Base-by-base conservation (phyloP, 2,888 invertebrate species). In the Heliconius cydno region DNA sequence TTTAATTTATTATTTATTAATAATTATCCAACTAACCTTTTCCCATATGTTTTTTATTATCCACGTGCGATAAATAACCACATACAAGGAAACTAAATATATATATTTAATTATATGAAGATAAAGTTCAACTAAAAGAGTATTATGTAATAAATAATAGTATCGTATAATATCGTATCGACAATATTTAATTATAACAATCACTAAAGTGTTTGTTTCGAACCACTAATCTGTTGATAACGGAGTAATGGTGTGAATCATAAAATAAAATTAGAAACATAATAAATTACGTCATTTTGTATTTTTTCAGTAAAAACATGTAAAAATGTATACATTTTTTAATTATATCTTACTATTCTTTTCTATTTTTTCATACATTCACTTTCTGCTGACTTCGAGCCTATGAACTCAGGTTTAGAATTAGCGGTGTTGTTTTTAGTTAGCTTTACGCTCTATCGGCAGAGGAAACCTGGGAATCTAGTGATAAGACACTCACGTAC, bases 271-370 rank as follows among this genome's bases (percentile, higher is more conserved):
- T 77, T 79, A 76, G 76, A 63, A 19, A 34, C 41, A 34, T 52
- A 41, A 72, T 76, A 72, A 52, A 46, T 80, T 76, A 78, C 72
- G 78, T 80, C 76, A 80, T 67, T 30, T 41, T n/a, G 10, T 25
- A 30, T 22, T n/a, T 68, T 41, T n/a, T 5, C 3, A 2, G 30
- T 34, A 5, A 67, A 67, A n/a, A 34, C 7, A 38, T 60, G n/a
- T n/a, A n/a, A 1, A n/a, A n/a, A n/a, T n/a, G 10, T n/a, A 19
- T 60, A 60, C n/a, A 52, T 1, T 13, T 15, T 2, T 30, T 30
- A 34, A 30, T 34, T 34, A 34, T 34, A 34, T 34, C 9, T 34
- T 30, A 3, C 30, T 30, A 13, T 28, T 28, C 12, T 25, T 13
- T 65, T 65, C 15, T 5, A 3, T 12, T 12, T 34, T 22, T 38